A percentile compares a stretch with the other conserved stretches of the same genome.
phyloP scores from a whole-genome alignment of 2,888 invertebrate species.

The Parnassius orleans region DNA sequence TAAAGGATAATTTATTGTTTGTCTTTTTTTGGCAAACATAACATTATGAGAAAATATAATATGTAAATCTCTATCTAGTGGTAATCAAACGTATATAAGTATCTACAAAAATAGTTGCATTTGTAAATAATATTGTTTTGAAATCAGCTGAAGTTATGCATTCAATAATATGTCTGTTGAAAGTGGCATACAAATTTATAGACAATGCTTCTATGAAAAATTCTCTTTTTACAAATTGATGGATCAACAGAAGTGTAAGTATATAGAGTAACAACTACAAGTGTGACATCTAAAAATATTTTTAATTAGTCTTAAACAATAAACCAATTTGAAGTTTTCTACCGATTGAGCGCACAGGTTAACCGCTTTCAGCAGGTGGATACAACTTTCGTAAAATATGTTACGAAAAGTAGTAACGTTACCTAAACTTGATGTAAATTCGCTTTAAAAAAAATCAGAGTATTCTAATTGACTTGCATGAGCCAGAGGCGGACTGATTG shows the following conservation, averaged over 20 bases:
- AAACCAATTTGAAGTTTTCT: slow-evolving; percentile 57
- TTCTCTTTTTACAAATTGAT: slow-evolving; percentile 45
- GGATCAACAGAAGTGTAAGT: slow-evolving; percentile 48
- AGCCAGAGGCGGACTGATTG: slow-evolving; percentile 35
- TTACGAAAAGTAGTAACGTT: slow-evolving; percentile 49
- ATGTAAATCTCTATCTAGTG: slow-evolving; percentile 73
- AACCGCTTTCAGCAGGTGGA: slow-evolving; percentile 46
- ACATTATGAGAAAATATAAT: slow-evolving; percentile 73
- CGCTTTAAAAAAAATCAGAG: slow-evolving; percentile 62
- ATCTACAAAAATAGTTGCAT: slow-evolving; percentile 80
- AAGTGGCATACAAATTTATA: slow-evolving; percentile 40
- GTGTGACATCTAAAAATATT: slow-evolving; percentile 75
- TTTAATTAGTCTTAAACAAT: slow-evolving; percentile 53
- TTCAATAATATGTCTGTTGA: slow-evolving; percentile 37
- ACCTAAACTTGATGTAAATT: slow-evolving; percentile 55
- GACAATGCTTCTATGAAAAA: slow-evolving; percentile 54
- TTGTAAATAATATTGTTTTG: slow-evolving; percentile 62
- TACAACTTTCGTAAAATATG: slow-evolving; percentile 32
- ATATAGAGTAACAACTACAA: slow-evolving; percentile 57
- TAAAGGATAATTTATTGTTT: slow-evolving; percentile 54
- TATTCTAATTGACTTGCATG: slow-evolving; percentile 36
- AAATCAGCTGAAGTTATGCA: slow-evolving; percentile 52
- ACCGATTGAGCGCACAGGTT: slow-evolving; percentile 58
- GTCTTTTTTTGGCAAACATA: slow-evolving; percentile 62
- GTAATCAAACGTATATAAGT: slow-evolving; percentile 75